Base-by-base conservation (phyloP, 1,140 invertebrate genomes). In the Papilio xuthus region DNA sequence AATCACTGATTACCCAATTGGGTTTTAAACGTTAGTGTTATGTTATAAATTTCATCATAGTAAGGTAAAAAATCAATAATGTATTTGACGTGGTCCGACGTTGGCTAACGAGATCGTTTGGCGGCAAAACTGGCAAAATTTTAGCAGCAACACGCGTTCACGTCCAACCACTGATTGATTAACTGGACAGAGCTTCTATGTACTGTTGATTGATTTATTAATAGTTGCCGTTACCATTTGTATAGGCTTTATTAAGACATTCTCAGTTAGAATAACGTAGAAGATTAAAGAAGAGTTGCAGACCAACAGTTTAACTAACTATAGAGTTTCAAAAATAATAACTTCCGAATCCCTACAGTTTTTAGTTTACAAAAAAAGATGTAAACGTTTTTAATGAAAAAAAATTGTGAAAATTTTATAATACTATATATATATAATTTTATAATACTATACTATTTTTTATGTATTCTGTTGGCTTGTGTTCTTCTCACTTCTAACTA, bases 61-160 rank as follows among this genome's bases (percentile, higher is more conserved):
- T 67, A 15, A 0, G 60, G 12, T 67, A 67, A 2, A 32, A 67
- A 28, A 67, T 67, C 60, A 18, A 67, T 67, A 67, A 15, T 28
- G 26, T 28, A 67, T 67, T 32, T 28, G 26, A 26, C 60, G 26
- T 28, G 26, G 26, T 28, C 60, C 23, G 60, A 67, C 60, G 26
- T 28, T 26, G 23, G 26, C 28, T 28, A 67, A 63, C 23, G 26
- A 15, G 60, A 67, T 67, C 26, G 23, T 28, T 67, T 67, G 60
- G 60, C 23, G 60, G 60, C 60, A 67, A 67, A 67, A 67, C 60
- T 67, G 60, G 60, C 60, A 67, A 28, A 67, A 67, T 67, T 67
- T 67, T 28, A 67, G 60, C 60, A 67, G 26, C 26, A 67, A 67
- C 60, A 67, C 60, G 60, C 60, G 60, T 67, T 28, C 26, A 67